Evolutionary conservation across 2,797 vertebrate species (phyloP), one percentile per base, ranked within the genome.

Genomic region (Halcyon chelicuti): DNA sequence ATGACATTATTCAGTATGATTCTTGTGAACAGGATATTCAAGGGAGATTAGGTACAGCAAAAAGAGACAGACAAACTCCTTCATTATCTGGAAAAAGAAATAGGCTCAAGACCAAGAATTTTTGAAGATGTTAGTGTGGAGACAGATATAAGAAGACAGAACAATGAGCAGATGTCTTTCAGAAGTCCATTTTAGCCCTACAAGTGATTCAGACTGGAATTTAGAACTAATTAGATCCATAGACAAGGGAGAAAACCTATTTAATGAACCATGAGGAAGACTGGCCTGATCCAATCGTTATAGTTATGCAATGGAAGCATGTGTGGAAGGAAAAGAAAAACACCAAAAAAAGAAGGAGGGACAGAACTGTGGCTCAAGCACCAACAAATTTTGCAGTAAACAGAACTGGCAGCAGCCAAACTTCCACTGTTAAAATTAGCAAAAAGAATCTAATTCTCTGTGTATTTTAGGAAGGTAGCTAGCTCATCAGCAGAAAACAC

Each of bases 331-430:
- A 68, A 81, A 57, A 63, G 4, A 35, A 47, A 47, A 60, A 20
- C 3, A 44, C 1, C 1, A n/a, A 31, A 37, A 31, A 39, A 37
- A 39, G 7, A 15, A 51, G 3, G 5, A 49, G 7, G 7, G 8
- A 55, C 3, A 93, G 25, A 88, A 35, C 7, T 26, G 8, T 37
- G 23, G 15, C 11, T 92, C 29, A 70, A 79, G 42, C 67, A 74
- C 22, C 5, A 88, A 66, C 8, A 86, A 22, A 40, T 63, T 47
- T 83, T 94, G 4, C 68, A 29, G 14, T 71, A 80, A 80, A 76
- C 8, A 81, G 39, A 76, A 57, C 72, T 88, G 57, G 61, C 61
- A 90, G 5, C 74, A 92, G 40, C 37, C 83, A 95, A 91, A 23
- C 8, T 74, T 37, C 71, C 40, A 29, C 18, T 74, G 19, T 40